phyloP scores from a whole-genome alignment of 2,113 vertebrate genomes.

The Pedionomus torquatus region DNA sequence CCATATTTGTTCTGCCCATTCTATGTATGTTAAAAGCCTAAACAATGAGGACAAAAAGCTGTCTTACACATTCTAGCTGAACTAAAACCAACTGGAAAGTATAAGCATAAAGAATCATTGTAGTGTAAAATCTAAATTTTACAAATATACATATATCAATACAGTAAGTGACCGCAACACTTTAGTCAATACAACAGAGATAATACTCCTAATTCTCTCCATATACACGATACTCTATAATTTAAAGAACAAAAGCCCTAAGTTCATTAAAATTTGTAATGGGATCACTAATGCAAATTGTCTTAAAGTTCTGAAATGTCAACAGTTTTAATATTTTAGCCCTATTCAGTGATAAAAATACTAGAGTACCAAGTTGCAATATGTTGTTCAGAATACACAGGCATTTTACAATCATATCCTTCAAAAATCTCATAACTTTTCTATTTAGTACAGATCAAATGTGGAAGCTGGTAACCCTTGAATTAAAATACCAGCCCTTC shows the following conservation, averaged over 20 bases:
- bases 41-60: not conserved
- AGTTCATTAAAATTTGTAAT: not conserved
- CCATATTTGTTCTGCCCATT: not conserved
- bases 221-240: not conserved
- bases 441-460: not conserved
- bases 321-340: not conserved
- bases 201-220: not conserved
- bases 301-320: not conserved
- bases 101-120: not conserved
- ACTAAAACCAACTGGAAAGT: not conserved
- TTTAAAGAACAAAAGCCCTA: not conserved
- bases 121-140: not conserved
- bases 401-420: not conserved
- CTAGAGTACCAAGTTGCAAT: not conserved
- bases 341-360: not conserved
- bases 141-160: not conserved
- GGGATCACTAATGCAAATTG: not conserved
- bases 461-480: not conserved
- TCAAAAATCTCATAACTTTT: not conserved
- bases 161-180: not conserved
- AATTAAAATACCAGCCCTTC: not conserved
- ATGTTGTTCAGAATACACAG: not conserved
- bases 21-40: not conserved
- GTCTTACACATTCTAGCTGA: not conserved
- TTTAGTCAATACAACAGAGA: not conserved